These are phyloP conservation scores for Euproctis similis DNA, from an alignment of 2,888 invertebrate species.

Conservation along the genomic window DNA sequence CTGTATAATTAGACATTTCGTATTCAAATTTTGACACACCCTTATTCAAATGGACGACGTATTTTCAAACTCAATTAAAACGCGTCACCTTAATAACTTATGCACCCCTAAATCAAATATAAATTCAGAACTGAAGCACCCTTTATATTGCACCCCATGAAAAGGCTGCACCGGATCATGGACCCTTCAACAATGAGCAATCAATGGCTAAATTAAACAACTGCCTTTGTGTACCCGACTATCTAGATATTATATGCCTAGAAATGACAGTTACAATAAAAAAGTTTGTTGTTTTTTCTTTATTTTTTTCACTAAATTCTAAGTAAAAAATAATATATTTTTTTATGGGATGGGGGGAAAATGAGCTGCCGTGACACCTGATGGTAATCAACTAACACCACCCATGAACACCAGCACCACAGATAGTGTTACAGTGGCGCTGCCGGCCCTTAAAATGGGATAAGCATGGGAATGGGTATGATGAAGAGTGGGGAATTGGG, in stretches of 20 bases:
- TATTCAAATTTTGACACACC: conserved; percentile 14
- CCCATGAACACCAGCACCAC: no score
- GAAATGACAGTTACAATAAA: no score
- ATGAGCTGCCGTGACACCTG: no score
- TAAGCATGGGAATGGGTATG: no score
- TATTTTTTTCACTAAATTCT: no score
- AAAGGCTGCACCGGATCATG: conserved; percentile 37
- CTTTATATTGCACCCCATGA: conserved; percentile 46
- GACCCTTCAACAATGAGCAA: conserved; percentile 65
- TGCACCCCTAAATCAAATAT: conserved; percentile 55
- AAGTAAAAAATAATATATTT: no score
- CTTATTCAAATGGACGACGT: conserved; percentile 10
- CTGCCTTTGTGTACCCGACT: conserved; percentile 35
- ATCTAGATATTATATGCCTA: conserved; percentile 3
- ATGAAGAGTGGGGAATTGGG: no score
- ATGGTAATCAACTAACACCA: no score
- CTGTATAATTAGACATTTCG: conserved; percentile 3
- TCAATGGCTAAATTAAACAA: conserved; percentile 72
- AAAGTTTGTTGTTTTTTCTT: no score
- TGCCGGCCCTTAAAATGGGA: no score
- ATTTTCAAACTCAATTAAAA: conserved; percentile 39
- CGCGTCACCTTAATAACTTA: conserved; percentile 30
- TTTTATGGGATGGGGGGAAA: no score
- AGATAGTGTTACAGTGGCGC: no score
- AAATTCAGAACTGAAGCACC: conserved; percentile 37